Conservation (phyloP, 1,140 invertebrate species). For the Hylaeus anthracinus region DNA sequence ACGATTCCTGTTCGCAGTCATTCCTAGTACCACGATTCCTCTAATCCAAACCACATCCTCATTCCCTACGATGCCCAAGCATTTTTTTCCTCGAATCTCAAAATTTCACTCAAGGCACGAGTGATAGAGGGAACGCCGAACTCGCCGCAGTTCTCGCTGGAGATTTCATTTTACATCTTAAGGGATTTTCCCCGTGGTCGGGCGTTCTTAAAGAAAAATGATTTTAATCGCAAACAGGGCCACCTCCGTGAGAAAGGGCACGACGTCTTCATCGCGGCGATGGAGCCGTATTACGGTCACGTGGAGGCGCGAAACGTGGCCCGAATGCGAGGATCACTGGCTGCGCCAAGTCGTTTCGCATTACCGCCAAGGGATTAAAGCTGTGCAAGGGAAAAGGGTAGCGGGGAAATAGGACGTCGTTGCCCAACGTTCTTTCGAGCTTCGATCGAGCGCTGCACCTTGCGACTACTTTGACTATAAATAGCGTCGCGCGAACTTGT, state of each 20-base stretch:
- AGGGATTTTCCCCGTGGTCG: neutral
- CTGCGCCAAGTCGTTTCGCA: slow-evolving; percentile 18
- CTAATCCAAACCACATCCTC: too few relatives aligned
- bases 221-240: slow-evolving; percentile 44
- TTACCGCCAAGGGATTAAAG: slow-evolving; percentile 30
- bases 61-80: too few relatives aligned
- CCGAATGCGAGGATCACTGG: slow-evolving; percentile 26
- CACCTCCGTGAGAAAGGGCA: neutral
- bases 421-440: neutral
- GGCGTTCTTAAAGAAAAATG: slow-evolving; percentile 46
- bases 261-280: neutral
- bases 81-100: too few relatives aligned
- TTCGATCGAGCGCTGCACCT: neutral
- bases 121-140: too few relatives aligned
- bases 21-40: too few relatives aligned
- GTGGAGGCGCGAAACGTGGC: slow-evolving; percentile 47
- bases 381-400: neutral
- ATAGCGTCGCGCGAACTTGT: neutral
- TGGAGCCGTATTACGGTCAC: slow-evolving; percentile 50
- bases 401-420: neutral
- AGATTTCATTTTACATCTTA: slow-evolving; percentile 42
- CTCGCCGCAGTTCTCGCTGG: too few relatives aligned
- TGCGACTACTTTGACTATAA: neutral
- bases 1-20: too few relatives aligned
- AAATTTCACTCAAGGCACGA: neutral